These are phyloP conservation scores for Lasioglossum zephyrum DNA, from an alignment of 2,888 invertebrate species.

Conservation along the genomic window DNA sequence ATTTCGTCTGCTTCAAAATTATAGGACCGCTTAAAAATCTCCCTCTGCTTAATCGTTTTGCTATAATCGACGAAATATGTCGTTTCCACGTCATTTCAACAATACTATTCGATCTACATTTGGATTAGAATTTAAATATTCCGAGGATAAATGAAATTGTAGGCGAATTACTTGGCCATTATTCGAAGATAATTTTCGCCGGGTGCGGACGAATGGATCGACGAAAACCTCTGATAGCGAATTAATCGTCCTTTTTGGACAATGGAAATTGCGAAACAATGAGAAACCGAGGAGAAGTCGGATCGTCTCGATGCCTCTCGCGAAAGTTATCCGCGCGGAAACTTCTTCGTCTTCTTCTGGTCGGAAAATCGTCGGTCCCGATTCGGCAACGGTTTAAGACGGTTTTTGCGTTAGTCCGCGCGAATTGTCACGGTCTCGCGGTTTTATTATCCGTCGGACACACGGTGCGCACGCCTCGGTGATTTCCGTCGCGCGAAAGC, in stretches of 20 bases:
- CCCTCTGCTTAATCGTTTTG: not conserved
- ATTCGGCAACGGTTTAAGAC: constrained; percentile 42
- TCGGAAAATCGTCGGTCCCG: constrained; percentile 16
- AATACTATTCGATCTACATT: not conserved
- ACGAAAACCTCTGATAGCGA: not conserved
- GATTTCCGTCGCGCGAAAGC: constrained; percentile 27
- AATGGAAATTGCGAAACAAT: constrained; percentile 4
- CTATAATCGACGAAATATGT: no score
- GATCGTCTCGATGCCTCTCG: not conserved
- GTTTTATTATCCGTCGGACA: constrained; percentile 40
- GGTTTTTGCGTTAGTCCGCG: constrained; percentile 36
- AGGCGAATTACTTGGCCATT: not conserved
- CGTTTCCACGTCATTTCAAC: no score
- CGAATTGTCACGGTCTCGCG: constrained; percentile 47
- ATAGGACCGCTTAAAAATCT: not conserved
- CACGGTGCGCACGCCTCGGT: constrained; percentile 33
- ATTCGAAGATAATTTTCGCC: constrained; percentile 2
- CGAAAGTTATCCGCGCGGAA: not conserved
- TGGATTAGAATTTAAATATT: not conserved
- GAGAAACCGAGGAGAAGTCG: constrained; percentile 1
- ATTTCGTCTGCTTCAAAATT: not conserved
- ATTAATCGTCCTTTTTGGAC: constrained; percentile 6
- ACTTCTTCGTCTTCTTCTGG: not conserved
- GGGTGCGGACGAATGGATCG: not conserved
- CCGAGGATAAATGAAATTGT: not conserved